A percentile compares a stretch with the other conserved stretches of the same genome.
Evolutionary conservation across 2,888 invertebrate species (phyloP).

Genomic region (Tachina grossa): DNA sequence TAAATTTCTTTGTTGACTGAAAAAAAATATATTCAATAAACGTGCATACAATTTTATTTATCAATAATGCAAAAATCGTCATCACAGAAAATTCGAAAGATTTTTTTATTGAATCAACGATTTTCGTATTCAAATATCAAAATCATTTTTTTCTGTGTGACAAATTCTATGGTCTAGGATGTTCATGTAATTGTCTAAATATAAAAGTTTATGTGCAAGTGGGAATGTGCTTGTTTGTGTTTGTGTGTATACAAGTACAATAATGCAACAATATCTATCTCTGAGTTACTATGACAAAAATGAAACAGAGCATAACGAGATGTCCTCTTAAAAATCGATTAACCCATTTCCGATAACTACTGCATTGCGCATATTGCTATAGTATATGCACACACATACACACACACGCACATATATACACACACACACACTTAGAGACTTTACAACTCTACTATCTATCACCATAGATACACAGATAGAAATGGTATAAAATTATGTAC

Average conservation of each 20-base stretch:
- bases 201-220: conserved; percentile 24
- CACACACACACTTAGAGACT: background rate
- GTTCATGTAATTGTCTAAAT: conserved; percentile 50
- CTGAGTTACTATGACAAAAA: conserved; percentile 67
- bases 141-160: too few species aligned
- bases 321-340: conserved; percentile 81
- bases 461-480: conserved; percentile 61
- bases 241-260: conserved; percentile 1
- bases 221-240: background rate
- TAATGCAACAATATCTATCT: conserved; percentile 28
- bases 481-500: conserved; percentile 36
- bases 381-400: conserved; percentile 3
- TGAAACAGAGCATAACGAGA: conserved; percentile 79
- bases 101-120: too few species aligned
- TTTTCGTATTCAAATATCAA: too few species aligned
- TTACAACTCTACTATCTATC: conserved; percentile 28
- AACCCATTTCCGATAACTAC: conserved; percentile 81
- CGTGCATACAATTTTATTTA: too few species aligned
- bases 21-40: too few species aligned
- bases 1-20: too few species aligned
- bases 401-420: background rate
- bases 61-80: too few species aligned
- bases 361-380: conserved; percentile 78
- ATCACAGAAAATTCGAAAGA: too few species aligned
- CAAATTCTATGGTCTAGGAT: conserved; percentile 57